Evolutionary conservation across 2,113 vertebrate genomes (phyloP), one percentile per base, ranked within the genome.

Genomic region (Nettapus auritus): DNA sequence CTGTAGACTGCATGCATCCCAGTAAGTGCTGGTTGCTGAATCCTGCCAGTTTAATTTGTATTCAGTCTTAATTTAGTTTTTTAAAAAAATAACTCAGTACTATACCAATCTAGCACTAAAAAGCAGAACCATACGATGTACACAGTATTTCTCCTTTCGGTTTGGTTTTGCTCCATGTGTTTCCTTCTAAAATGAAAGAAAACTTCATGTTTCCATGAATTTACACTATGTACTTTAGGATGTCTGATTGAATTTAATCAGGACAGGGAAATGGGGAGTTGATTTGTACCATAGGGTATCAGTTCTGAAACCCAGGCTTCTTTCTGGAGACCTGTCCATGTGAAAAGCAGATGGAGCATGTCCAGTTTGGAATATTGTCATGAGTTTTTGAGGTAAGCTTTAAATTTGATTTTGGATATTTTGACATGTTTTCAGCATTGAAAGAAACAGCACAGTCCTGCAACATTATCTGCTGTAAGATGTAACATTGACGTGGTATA

Each of bases 271-370:
- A 38, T 67, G 46, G 38, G 42, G n/a, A 36, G 19, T 76, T 70
- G 31, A 33, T 48, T 70, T 23, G 14, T 59, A n/a, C 8, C 0
- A 0, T 67, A 26, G 2, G 2, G 22, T 3, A 67, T 82, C 0
- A 0, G 10, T 66, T 95, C 33, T 85, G 11, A 2, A 53, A 5
- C 8, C 20, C 36, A 36, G 64, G 10, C 38, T 75, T 34, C 19
- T 76, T 82, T 74, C 36, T 85, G 50, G 26, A 63, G 31, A 69
- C 12, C 17, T 84, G 16, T 80, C 34, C 6, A 3, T 59, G 34
- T n/a, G 79, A 42, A 83, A 70, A 82, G 33, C 26, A 70, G 50
- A 46, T 29, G 28, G 14, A 34, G 10, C 6, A 2, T 44, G 34
- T 71, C 92, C 53, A 60, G 16, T 19, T 55, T 93, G 28, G 13